Percentiles rank a stretch among this genome's conserved stretches.
These are phyloP conservation scores for Folsomia manolachei DNA, from an alignment of 2,888 invertebrate genomes.

Conservation along the genomic window DNA sequence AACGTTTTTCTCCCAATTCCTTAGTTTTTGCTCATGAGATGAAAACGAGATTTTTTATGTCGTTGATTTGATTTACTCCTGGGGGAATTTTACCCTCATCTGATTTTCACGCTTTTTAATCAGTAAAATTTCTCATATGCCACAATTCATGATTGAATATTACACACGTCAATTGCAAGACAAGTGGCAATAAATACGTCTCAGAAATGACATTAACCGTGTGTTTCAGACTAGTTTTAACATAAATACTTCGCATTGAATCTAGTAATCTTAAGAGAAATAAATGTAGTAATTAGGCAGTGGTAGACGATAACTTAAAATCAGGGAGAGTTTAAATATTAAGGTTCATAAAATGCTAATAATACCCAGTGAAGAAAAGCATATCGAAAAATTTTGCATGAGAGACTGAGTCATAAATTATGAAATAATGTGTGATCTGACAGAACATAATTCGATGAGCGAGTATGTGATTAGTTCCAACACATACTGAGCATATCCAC, in stretches of 20 bases:
- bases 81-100: not conserved
- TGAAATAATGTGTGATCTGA: constrained; percentile 45
- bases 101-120: constrained; percentile 1
- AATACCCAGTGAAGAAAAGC: constrained; percentile 28
- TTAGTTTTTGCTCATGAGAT: not conserved
- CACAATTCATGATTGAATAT: not conserved
- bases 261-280: too few species aligned
- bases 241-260: too few species aligned
- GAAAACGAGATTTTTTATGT: not conserved
- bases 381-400: constrained; percentile 39
- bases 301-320: too few species aligned
- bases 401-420: constrained; percentile 31
- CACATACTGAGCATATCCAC: not conserved
- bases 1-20: too few species aligned
- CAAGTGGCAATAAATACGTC: not conserved
- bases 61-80: not conserved
- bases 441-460: constrained; percentile 39
- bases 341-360: too few species aligned
- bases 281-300: too few species aligned
- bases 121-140: not conserved
- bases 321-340: too few species aligned
- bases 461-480: constrained; percentile 39
- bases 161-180: not conserved
- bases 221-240: too few species aligned
- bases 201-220: not conserved